phyloP scores from a whole-genome alignment of 2,888 invertebrate genomes.

The Meloe dianella region DNA sequence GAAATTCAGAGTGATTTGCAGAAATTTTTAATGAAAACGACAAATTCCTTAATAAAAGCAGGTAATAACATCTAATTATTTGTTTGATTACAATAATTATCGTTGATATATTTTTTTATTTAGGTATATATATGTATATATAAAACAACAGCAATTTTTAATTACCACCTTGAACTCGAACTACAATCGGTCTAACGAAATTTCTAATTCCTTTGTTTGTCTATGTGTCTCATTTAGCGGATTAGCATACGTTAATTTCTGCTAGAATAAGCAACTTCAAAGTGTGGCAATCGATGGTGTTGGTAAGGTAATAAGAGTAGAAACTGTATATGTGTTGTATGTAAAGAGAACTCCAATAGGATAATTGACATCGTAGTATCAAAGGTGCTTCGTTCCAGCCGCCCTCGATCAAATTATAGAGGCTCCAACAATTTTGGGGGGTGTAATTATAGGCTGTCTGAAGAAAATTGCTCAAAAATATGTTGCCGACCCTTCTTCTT shows the following conservation, averaged over 20 bases:
- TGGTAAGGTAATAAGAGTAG: conserved; percentile 26
- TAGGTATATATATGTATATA: too few species aligned
- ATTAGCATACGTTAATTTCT: conserved; percentile 41
- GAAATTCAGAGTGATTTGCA: neutral
- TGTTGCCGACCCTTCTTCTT: conserved; percentile 41
- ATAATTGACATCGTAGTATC: conserved; percentile 58
- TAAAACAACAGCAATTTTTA: too few species aligned
- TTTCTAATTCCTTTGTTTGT: neutral
- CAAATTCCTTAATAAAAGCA: neutral
- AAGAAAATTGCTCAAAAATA: conserved; percentile 58
- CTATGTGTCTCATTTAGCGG: conserved; percentile 31
- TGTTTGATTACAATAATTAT: neutral
- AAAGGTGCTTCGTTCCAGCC: conserved; percentile 54
- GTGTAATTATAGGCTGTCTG: conserved; percentile 58
- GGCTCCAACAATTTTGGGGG: conserved; percentile 50
- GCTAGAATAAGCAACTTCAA: conserved; percentile 40
- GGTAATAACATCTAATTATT: neutral
- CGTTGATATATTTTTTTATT: neutral
- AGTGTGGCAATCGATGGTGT: conserved; percentile 33
- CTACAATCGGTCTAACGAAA: neutral
- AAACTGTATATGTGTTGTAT: conserved; percentile 21
- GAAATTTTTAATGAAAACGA: neutral
- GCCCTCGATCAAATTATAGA: conserved; percentile 58
- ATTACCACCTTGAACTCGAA: neutral
- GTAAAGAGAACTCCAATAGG: conserved; percentile 36